Conservation (phyloP, 2,888 invertebrate genomes). For the Volucella inanis region DNA sequence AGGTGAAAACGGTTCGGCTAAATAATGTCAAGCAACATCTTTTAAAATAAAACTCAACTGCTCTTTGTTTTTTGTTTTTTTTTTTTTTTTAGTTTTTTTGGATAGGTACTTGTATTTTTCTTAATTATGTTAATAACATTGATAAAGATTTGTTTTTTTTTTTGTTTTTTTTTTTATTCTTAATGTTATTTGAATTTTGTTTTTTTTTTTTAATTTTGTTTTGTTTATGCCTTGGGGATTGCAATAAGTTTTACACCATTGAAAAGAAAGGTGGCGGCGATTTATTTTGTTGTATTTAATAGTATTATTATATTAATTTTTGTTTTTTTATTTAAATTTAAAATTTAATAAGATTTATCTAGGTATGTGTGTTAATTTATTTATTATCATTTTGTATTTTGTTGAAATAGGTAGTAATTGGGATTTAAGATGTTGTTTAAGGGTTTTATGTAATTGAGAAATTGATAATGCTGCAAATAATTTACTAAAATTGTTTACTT, state of each 20-base stretch:
- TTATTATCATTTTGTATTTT: conserved; percentile 37
- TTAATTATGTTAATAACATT: conserved; percentile 82
- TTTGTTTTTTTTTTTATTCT: conserved; percentile 73
- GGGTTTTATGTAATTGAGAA: conserved; percentile 48
- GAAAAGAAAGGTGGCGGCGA: conserved; percentile 76
- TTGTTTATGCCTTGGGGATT: conserved; percentile 70
- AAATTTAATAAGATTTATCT: conserved; percentile 74
- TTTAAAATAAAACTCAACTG: conserved; percentile 26
- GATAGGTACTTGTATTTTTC: conserved; percentile 79
- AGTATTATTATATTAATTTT: conserved; percentile 67
- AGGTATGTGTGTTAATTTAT: conserved; percentile 68
- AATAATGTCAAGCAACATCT: not conserved
- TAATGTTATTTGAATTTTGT: conserved; percentile 77
- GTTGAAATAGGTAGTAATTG: conserved; percentile 68
- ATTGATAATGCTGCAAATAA: conserved; percentile 70
- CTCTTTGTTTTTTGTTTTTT: conserved; percentile 68
- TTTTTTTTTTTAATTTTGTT: conserved; percentile 33
- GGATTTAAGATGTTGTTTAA: conserved; percentile 33
- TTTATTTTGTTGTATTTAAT: conserved; percentile 77
- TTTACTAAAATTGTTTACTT: conserved; percentile 64
- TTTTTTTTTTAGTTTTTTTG: conserved; percentile 76
- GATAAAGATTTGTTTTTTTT: conserved; percentile 79
- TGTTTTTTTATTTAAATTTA: conserved; percentile 76
- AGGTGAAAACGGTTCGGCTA: too few species aligned
- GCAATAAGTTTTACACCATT: conserved; percentile 79